Base-by-base conservation (phyloP, 2,888 invertebrate species). In the Microplitis deprimator region DNA sequence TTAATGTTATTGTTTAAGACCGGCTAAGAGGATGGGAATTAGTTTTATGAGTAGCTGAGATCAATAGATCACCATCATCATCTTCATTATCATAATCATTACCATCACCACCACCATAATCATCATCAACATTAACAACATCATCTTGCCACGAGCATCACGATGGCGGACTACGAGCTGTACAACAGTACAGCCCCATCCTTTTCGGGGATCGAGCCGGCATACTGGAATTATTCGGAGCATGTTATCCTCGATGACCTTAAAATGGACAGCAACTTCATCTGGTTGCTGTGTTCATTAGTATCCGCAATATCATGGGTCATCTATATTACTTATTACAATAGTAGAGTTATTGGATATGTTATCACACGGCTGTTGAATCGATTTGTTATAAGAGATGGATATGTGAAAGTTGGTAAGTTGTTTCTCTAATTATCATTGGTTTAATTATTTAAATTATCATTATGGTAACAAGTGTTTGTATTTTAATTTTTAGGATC, bases 311-410 rank as follows among this genome's bases (percentile, higher is more conserved):
- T 96, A 87, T 92, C 94, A 61, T 98, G 98, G 98, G 94, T 97
- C 73, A 95, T 97, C 82, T 98, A 98, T 91, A 95, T 97, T 85
- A 95, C 96, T 0, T 98, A 97, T 91, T 98, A 98, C 91, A 98
- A 98, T 90, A 97, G 97, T 74, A 93, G 98, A 80, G 93, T 98
- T 4, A 93, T 97, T 83, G 98, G 98, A 40, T 95, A 96, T 87
- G 93, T 98, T 85, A 92, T 98, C 75, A 98, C 98, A 7, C 94
- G 96, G 89, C 92, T 97, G 76, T 93, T 96, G 74, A 98, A 98
- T 91, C 94, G 94, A 87, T 95, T 98, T 90, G 94, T 96, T 87
- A 94, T 95, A 84, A 93, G 94, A 88, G 94, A 95, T 90, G 97
- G 97, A 79, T 96, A 96, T 90, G 94, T 98, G 84, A 95, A 96